Conservation (phyloP, 92 coral and sea anemone genomes). For the Porites rus region DNA sequence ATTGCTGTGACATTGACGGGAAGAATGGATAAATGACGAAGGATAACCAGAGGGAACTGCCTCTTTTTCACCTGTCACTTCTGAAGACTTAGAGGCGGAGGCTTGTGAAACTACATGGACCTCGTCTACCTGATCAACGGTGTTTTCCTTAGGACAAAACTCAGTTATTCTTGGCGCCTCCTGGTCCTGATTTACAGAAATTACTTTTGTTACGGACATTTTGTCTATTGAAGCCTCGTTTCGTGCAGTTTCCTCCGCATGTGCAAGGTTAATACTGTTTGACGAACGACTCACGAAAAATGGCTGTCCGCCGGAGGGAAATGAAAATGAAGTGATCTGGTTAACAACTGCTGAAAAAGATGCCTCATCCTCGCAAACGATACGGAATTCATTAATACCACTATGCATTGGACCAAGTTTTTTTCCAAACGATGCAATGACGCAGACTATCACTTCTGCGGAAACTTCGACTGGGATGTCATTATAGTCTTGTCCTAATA, state of each 20-base stretch:
- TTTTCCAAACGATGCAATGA: constrained; percentile 15
- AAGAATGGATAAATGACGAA: neutral
- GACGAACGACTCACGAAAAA: neutral
- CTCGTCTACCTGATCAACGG: neutral
- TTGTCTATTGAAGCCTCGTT: too few species aligned
- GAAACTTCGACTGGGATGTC: constrained; percentile 25
- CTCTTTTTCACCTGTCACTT: neutral
- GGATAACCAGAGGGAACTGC: neutral
- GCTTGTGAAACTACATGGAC: neutral
- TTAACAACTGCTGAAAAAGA: neutral
- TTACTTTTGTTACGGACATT: neutral
- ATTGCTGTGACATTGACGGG: neutral
- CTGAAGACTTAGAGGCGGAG: neutral
- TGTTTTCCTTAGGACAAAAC: neutral
- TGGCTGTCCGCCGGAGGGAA: neutral
- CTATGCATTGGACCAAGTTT: constrained; percentile 23
- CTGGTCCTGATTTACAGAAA: neutral
- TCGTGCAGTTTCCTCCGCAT: neutral
- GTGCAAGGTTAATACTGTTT: neutral
- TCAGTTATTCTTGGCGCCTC: neutral
- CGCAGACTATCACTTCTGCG: constrained; percentile 18
- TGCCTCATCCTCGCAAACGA: constrained; percentile 29
- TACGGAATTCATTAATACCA: constrained; percentile 11
- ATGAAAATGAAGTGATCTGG: neutral
- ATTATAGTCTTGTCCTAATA: constrained; percentile 26